Evolutionary conservation across 2,888 invertebrate genomes (phyloP), one percentile per base, ranked within the genome.

Genomic region (Sesamia inferens): DNA sequence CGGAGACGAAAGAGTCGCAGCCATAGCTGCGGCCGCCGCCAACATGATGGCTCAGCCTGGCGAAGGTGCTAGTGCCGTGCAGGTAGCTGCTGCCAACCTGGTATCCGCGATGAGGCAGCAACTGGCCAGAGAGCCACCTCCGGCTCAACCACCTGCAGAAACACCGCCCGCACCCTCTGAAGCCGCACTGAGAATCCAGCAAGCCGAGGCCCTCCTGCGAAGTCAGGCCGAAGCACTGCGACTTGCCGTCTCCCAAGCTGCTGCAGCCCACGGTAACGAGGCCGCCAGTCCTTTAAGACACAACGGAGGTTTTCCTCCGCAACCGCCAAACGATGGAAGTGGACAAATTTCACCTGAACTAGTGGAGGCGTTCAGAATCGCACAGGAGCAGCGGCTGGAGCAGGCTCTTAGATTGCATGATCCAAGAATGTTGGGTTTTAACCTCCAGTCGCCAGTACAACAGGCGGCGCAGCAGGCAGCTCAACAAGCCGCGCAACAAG

Each of bases 161-260:
- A 96, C 98, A 19, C 96, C 98, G 4, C 97, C 98, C 79, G 98
- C 98, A 54, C 98, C 98, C 80, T 98, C 98, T 0, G 98, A 98
- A 91, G 97, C 97, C 39, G 96, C 97, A 1, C 89, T 97, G 59
- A 95, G 97, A 81, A 97, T 98, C 95, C 98, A 98, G 89, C 97
- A 98, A 88, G 98, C 98, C 1, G 98, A 98, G 92, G 98, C 98
- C 0, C 95, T 98, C 68, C 95, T 99, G 39, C 96, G 98, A 89
- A 98, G 98, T 85, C 98, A 99, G 90, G 98, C 98, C 0, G 98
- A 98, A 92, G 98, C 98, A 0, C 96, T 99, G 55, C 96, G 98
- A 88, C 93, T 98, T 75, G 98, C 98, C 54, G 98, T 98, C 82
- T 97, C 97, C 13, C 98, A 98, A 89, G 97, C 97, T 0, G 97